Conservation (phyloP, 2,888 invertebrate genomes). For the Epinotia ramella region DNA sequence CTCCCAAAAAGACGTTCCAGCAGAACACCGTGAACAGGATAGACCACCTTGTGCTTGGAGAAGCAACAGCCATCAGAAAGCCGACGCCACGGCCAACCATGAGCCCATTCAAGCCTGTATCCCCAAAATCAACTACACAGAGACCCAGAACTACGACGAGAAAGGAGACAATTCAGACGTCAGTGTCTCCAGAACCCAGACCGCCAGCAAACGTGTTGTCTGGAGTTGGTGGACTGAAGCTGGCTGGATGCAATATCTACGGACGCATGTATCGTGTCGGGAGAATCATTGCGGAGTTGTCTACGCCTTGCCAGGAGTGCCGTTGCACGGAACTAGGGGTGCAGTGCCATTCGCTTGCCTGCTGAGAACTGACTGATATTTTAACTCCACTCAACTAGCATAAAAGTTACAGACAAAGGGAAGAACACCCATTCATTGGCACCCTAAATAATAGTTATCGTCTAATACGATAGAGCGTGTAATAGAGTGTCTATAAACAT, state of each 20-base stretch:
- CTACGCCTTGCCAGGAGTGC: slow-evolving; percentile 93
- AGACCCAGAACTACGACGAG: slow-evolving; percentile 49
- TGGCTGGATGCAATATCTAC: slow-evolving; percentile 96
- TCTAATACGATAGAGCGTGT: too few species aligned
- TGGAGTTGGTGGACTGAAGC: slow-evolving; percentile 86
- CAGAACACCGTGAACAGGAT: slow-evolving; percentile 71
- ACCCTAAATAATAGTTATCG: neutral
- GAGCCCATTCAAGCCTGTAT: slow-evolving; percentile 50
- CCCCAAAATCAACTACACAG: slow-evolving; percentile 48
- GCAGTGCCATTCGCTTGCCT: slow-evolving; percentile 89
- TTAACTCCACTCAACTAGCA: neutral
- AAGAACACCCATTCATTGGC: neutral
- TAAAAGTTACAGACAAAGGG: neutral
- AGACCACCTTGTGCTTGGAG: slow-evolving; percentile 77
- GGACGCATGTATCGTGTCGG: slow-evolving; percentile 95
- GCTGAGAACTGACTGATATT: slow-evolving; percentile 61
- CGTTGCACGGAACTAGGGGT: slow-evolving; percentile 95
- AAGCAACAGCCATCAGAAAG: slow-evolving; percentile 73
- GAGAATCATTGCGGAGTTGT: slow-evolving; percentile 92
- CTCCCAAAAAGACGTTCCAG: slow-evolving; percentile 58
- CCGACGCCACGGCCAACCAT: slow-evolving; percentile 60
- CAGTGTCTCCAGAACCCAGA: slow-evolving; percentile 51
- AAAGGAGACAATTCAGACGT: slow-evolving; percentile 53
- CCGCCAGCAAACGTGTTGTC: slow-evolving; percentile 54
- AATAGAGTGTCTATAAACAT: too few species aligned